Percentiles rank a stretch among this genome's conserved stretches.
These are phyloP conservation scores for Corydoras maculifer DNA, from an alignment of 2,113 vertebrate species.

Conservation along the genomic window DNA sequence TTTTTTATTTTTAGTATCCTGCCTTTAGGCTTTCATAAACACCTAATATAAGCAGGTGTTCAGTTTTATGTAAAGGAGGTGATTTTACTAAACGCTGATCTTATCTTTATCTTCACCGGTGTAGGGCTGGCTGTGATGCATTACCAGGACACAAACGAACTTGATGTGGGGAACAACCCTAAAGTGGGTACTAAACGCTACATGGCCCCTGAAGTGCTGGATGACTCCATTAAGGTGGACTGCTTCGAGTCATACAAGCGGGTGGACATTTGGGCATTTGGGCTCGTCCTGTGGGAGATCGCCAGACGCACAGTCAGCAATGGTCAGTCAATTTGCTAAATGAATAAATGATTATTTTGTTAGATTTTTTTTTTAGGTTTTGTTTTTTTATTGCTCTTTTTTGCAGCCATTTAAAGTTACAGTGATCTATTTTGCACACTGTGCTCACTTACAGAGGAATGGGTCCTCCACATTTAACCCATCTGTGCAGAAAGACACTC, in stretches of 20 bases:
- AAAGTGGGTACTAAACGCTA: slow-evolving; percentile 97
- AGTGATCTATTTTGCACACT: no score
- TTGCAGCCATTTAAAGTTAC: no score
- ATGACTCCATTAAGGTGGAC: slow-evolving; percentile 93
- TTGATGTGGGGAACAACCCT: slow-evolving; percentile 95
- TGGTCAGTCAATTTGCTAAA: slow-evolving; percentile 56
- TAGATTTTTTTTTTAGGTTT: no score
- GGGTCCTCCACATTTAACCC: no score
- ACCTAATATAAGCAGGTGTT: no score
- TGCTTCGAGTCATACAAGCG: slow-evolving; percentile 96
- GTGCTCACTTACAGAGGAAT: no score
- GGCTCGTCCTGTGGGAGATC: slow-evolving; percentile 96
- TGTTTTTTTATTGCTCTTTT: no score
- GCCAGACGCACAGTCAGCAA: slow-evolving; percentile 94
- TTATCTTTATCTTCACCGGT: slow-evolving; percentile 6
- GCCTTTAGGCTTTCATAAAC: no score
- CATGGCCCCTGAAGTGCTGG: slow-evolving; percentile 95
- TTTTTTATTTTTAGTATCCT: no score
- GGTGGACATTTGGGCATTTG: slow-evolving; percentile 96
- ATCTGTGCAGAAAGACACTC: no score
- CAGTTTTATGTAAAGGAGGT: no score
- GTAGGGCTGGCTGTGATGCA: slow-evolving; percentile 96
- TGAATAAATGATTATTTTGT: no score
- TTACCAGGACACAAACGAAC: slow-evolving; percentile 93
- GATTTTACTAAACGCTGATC: neutral